Conservation (phyloP, 2,888 invertebrate species). For the Chaitophorus viminalis region DNA sequence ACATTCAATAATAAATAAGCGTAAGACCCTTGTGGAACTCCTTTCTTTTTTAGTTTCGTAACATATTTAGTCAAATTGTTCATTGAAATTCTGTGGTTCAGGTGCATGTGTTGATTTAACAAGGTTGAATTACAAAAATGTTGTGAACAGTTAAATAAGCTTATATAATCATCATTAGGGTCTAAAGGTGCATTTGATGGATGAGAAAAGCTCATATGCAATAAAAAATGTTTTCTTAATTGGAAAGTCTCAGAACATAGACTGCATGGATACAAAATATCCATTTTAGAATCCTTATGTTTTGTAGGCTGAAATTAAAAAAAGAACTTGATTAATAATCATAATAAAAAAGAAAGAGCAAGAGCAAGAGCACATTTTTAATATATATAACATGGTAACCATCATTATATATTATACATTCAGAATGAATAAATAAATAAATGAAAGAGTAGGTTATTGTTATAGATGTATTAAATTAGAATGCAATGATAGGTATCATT, state of each 20-base stretch:
- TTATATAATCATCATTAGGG: background rate
- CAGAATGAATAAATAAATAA: too few species aligned
- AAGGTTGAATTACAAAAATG: background rate
- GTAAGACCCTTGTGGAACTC: background rate
- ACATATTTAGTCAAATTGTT: background rate
- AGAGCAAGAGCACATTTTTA: too few species aligned
- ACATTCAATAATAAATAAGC: conserved; percentile 36
- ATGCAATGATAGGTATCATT: too few species aligned
- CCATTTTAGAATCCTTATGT: background rate
- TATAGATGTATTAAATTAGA: too few species aligned
- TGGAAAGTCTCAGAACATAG: background rate
- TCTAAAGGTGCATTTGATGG: background rate
- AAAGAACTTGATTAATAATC: background rate
- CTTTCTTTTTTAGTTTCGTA: background rate
- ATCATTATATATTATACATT: too few species aligned
- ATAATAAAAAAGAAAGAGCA: background rate
- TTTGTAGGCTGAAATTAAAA: background rate
- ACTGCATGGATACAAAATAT: conserved; percentile 36
- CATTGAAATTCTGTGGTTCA: background rate
- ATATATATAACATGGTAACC: too few species aligned
- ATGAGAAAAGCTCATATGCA: background rate
- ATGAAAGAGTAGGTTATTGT: too few species aligned
- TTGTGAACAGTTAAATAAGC: conserved; percentile 1
- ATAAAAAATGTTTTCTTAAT: conserved; percentile 14
- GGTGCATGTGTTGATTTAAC: background rate